Evolutionary conservation across 2,888 invertebrate species (phyloP).

Genomic region (Ochropleura leucogaster): DNA sequence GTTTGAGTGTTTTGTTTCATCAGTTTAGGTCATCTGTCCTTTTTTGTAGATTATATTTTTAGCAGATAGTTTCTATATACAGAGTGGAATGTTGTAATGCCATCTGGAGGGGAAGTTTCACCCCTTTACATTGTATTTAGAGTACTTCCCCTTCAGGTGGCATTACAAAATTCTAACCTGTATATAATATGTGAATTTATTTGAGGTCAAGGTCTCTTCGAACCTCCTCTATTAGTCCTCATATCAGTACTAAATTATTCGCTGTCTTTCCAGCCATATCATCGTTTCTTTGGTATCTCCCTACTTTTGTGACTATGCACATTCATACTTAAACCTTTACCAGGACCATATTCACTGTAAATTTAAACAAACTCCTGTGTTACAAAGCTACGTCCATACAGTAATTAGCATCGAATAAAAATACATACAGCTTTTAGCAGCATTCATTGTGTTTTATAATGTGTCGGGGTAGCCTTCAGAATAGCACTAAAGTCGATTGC

Average conservation of each 20-base stretch:
- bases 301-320: background rate
- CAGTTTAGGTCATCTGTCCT: background rate
- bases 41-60: background rate
- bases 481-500: background rate
- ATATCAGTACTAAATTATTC: background rate
- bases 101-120: too few relatives aligned
- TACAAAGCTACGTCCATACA: background rate
- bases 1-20: conserved; percentile 57
- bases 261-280: background rate
- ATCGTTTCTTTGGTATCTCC: background rate
- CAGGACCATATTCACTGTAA: background rate
- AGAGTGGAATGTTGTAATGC: too few relatives aligned
- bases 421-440: background rate
- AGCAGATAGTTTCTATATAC: background rate
- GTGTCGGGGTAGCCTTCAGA: background rate
- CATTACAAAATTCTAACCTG: too few relatives aligned
- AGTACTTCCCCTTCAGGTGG: too few relatives aligned
- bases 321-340: background rate
- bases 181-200: too few relatives aligned
- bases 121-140: too few relatives aligned
- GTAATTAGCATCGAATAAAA: background rate
- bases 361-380: background rate
- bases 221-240: background rate
- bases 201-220: background rate
- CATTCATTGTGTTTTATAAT: background rate